Conservation (phyloP, 2,113 vertebrate genomes). For the Dasyprocta punctata region DNA sequence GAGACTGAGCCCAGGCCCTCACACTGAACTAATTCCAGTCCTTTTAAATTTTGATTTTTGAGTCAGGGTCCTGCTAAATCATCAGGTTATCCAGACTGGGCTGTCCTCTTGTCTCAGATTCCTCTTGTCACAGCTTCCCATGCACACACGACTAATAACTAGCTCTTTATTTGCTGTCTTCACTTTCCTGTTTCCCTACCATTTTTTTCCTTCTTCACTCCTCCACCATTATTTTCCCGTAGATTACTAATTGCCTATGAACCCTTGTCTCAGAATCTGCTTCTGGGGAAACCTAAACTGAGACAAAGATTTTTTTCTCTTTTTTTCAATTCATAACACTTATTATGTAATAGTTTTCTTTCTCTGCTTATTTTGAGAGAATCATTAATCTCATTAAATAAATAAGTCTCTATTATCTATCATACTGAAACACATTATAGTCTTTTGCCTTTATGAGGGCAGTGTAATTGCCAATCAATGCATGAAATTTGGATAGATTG, state of each 20-base stretch:
- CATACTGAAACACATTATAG: not conserved
- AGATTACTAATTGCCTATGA: not conserved
- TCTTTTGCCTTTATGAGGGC: slow-evolving; percentile 15
- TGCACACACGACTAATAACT: not conserved
- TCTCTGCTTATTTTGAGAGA: not conserved
- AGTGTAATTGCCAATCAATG: slow-evolving; percentile 16
- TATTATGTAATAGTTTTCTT: not conserved
- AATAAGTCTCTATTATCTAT: slow-evolving; percentile 26
- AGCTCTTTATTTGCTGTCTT: not conserved
- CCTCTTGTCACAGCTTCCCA: too few relatives aligned
- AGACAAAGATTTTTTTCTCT: not conserved
- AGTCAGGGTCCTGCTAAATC: not conserved
- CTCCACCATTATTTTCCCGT: not conserved
- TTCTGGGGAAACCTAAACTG: slow-evolving; percentile 5
- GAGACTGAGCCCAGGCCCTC: not conserved
- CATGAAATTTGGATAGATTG: slow-evolving; percentile 27
- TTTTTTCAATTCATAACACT: not conserved
- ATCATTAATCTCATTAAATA: slow-evolving; percentile 52
- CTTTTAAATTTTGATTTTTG: not conserved
- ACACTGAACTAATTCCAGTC: not conserved
- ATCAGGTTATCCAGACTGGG: too few relatives aligned
- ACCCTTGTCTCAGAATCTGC: not conserved
- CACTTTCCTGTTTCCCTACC: not conserved
- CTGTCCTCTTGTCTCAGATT: not conserved
- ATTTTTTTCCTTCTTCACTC: not conserved